Conservation (phyloP, 2,113 vertebrate species). For the Ptychochromis oligacanthus region DNA sequence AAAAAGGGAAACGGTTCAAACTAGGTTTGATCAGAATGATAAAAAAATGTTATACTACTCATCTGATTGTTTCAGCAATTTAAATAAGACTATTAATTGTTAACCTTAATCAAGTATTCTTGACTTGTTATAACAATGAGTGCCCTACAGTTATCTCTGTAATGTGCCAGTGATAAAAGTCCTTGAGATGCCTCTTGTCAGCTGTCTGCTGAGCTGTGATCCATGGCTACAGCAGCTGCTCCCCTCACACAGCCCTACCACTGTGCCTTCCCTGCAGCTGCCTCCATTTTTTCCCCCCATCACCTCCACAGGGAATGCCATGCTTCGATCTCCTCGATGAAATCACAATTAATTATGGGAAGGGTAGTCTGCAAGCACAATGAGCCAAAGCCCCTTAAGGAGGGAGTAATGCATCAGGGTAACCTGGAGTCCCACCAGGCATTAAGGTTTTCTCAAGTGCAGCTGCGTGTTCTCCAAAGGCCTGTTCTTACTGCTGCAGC, state of each 20-base stretch:
- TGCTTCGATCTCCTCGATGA: conserved; percentile 45
- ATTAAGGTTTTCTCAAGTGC: conserved; percentile 28
- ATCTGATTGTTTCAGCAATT: neutral
- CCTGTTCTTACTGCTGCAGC: conserved; percentile 20
- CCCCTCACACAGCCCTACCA: conserved; percentile 37
- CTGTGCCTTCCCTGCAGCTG: conserved; percentile 55
- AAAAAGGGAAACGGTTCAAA: neutral
- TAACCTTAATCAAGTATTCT: neutral
- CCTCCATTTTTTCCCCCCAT: conserved; percentile 7
- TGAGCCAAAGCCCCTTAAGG: conserved; percentile 36
- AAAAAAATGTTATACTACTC: neutral
- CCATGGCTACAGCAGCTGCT: conserved; percentile 72
- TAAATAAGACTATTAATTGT: neutral
- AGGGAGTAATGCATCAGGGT: conserved; percentile 27
- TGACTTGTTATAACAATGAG: neutral
- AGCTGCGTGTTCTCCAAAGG: conserved; percentile 31
- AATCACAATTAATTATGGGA: conserved; percentile 65
- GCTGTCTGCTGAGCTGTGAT: conserved; percentile 64
- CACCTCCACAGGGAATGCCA: conserved; percentile 53
- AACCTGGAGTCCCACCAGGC: conserved; percentile 28
- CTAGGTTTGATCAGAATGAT: neutral
- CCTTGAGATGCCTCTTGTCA: conserved; percentile 57
- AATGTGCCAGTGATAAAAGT: conserved; percentile 18
- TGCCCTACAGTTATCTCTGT: conserved; percentile 18
- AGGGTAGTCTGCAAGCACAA: conserved; percentile 32